A percentile compares a stretch with the other conserved stretches of the same genome.
Evolutionary conservation across 2,888 invertebrate species (phyloP).

Genomic region (Xylota segnis): DNA sequence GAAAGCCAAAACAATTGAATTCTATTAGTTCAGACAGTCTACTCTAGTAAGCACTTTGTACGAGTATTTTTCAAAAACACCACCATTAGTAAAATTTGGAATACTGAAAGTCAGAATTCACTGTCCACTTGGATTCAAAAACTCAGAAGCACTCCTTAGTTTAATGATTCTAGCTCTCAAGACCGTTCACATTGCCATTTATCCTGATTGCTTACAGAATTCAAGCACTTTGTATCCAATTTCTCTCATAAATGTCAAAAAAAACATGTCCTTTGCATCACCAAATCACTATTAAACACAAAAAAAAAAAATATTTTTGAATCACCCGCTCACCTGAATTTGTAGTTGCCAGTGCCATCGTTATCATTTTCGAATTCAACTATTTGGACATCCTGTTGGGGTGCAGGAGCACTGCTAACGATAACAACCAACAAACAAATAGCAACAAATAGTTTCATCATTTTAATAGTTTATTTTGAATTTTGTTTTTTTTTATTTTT

Average conservation of each 20-base stretch:
- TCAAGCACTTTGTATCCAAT: not conserved
- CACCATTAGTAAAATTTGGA: not conserved
- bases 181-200: not conserved
- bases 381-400: slow-evolving; percentile 78
- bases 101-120: not conserved
- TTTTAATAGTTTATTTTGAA: slow-evolving; percentile 68
- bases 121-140: not conserved
- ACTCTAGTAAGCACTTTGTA: no score
- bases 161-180: not conserved
- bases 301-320: not conserved
- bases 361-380: slow-evolving; percentile 78
- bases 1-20: no score
- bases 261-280: not conserved
- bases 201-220: not conserved
- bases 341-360: slow-evolving; percentile 79
- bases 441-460: slow-evolving; percentile 77
- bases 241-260: not conserved
- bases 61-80: no score
- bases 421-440: slow-evolving; percentile 76
- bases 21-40: no score
- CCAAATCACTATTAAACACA: not conserved
- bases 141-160: not conserved
- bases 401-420: slow-evolving; percentile 77
- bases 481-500: slow-evolving; percentile 37
- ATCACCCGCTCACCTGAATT: slow-evolving; percentile 78